Conservation (phyloP, 1,140 invertebrate species). For the Teleogryllus occipitalis region DNA sequence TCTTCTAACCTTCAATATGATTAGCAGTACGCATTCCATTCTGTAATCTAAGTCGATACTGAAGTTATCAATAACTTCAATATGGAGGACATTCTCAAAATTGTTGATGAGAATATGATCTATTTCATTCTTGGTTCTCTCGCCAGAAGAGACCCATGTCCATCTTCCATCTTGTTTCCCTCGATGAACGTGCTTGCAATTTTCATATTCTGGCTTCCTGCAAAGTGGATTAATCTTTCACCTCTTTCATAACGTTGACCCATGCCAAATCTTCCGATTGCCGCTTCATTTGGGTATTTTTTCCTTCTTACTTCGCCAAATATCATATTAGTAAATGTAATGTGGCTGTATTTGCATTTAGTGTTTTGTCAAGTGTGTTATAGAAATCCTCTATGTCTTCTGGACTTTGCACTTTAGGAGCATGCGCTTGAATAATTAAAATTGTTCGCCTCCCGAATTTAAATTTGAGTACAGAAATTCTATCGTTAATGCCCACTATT, state of each 20-base stretch:
- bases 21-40: too few species aligned
- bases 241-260: neutral
- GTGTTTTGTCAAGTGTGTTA: neutral
- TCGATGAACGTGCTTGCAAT: neutral
- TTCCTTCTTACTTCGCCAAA: neutral
- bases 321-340: neutral
- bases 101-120: neutral
- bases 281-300: neutral
- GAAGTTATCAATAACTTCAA: neutral
- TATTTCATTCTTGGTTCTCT: neutral
- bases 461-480: neutral
- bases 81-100: neutral
- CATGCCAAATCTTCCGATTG: neutral
- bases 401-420: neutral
- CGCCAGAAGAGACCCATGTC: neutral
- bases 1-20: neutral
- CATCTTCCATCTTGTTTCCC: neutral
- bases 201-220: neutral
- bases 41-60: neutral
- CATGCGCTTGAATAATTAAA: neutral
- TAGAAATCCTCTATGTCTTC: neutral
- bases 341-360: neutral
- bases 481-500: neutral
- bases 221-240: neutral
- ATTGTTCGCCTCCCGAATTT: neutral